Percentiles rank a stretch among this genome's conserved stretches.
Conservation (phyloP, 2,113 vertebrate species). For the Riparia riparia region DNA sequence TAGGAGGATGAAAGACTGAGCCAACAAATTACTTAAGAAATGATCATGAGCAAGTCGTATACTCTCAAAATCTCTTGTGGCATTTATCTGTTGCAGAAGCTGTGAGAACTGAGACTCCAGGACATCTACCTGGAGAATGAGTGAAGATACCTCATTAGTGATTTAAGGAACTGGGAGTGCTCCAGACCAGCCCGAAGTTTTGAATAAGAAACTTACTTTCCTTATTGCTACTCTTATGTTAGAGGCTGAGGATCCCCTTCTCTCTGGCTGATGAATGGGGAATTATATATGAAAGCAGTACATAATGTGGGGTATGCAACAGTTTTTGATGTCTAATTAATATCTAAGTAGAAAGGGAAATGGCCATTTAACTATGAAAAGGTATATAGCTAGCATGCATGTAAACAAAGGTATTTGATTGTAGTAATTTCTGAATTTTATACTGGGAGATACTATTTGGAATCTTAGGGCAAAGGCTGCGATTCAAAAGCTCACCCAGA, state of each 20-base stretch:
- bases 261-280: not conserved
- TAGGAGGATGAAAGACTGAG: constrained; percentile 96
- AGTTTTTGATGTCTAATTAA: not conserved
- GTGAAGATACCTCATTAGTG: not conserved
- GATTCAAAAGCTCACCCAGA: not conserved
- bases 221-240: not conserved
- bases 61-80: constrained; percentile 96
- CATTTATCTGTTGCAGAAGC: constrained; percentile 94
- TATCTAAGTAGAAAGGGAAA: not conserved
- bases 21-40: constrained; percentile 95
- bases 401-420: not conserved
- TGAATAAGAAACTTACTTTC: not conserved
- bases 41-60: constrained; percentile 95
- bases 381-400: not conserved
- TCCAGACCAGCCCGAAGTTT: not conserved
- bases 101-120: constrained; percentile 98
- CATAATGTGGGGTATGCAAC: not conserved
- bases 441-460: not conserved
- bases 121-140: constrained; percentile 87
- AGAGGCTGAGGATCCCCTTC: not conserved
- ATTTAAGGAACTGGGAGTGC: not conserved
- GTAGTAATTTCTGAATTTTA: not conserved
- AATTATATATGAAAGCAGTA: not conserved
- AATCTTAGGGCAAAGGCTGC: not conserved
- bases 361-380: not conserved